Percentiles rank a stretch among this genome's conserved stretches.
phyloP scores from a whole-genome alignment of 2,888 invertebrate genomes.

The Yponomeuta sedellus region DNA sequence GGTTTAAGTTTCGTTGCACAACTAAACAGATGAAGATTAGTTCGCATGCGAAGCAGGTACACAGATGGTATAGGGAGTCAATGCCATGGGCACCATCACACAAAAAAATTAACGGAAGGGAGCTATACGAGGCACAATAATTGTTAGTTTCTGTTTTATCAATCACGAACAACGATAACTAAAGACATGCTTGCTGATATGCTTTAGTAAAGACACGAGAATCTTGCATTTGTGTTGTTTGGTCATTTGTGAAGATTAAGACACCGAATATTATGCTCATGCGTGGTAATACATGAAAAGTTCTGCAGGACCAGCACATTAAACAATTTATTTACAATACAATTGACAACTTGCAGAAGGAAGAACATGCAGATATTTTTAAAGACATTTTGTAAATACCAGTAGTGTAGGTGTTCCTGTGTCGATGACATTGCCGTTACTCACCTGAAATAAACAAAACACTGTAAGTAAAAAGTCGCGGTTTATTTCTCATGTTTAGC shows the following conservation, averaged over 20 bases:
- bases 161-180: neutral
- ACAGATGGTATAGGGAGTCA: constrained; percentile 27
- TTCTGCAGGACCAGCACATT: neutral
- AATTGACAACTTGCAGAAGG: neutral
- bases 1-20: constrained; percentile 31
- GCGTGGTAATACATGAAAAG: too few species aligned
- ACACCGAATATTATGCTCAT: neutral
- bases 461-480: constrained; percentile 12
- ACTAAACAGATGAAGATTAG: constrained; percentile 28
- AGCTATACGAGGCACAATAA: constrained; percentile 8
- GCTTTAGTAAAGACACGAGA: neutral
- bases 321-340: neutral
- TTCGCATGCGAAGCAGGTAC: constrained; percentile 39
- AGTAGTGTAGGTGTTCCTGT: constrained; percentile 72
- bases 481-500: constrained; percentile 6
- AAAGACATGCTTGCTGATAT: neutral
- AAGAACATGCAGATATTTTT: neutral
- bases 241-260: neutral
- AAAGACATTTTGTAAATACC: constrained; percentile 51
- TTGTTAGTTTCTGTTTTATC: neutral
- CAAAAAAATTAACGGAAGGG: constrained; percentile 24
- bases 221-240: neutral
- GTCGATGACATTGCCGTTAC: constrained; percentile 77
- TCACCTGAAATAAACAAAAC: constrained; percentile 63
- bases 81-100: constrained; percentile 28